Percentiles rank a stretch among this genome's conserved stretches.
phyloP scores from a whole-genome alignment of 2,797 vertebrate species.

The Mionectes olivaceus region DNA sequence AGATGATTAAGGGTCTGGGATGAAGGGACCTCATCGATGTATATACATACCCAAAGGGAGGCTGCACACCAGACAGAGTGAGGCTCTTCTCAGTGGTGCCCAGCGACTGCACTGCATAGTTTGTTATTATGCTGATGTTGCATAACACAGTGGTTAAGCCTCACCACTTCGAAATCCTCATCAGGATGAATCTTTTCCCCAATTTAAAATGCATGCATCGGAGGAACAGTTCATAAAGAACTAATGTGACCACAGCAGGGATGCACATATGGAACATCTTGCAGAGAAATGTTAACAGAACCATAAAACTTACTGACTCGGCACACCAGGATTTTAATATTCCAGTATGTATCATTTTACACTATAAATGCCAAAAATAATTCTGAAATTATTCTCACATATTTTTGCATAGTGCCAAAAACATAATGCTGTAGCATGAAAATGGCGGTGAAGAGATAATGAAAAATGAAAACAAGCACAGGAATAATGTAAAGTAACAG shows the following conservation, averaged over 20 bases:
- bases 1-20: not conserved
- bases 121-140: not conserved
- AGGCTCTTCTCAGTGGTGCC: not conserved
- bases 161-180: not conserved
- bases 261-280: slow-evolving; percentile 21
- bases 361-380: slow-evolving; percentile 31
- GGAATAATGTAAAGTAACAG: not conserved
- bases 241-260: slow-evolving; percentile 23
- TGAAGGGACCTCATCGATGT: not conserved
- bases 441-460: not conserved
- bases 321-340: slow-evolving; percentile 14
- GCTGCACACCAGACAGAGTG: not conserved
- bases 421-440: not conserved
- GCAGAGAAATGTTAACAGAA: slow-evolving; percentile 19
- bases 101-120: not conserved
- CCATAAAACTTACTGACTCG: not conserved
- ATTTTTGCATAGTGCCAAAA: not conserved
- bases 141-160: not conserved
- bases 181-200: not conserved
- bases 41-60: not conserved
- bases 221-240: slow-evolving; percentile 23
- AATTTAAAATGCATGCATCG: not conserved
- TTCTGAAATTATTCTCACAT: slow-evolving; percentile 8
- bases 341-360: slow-evolving; percentile 48
- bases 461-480: not conserved